Evolutionary conservation across 2,113 vertebrate species (phyloP), one percentile per base, ranked within the genome.

Genomic region (Microcebus ravelobensis): DNA sequence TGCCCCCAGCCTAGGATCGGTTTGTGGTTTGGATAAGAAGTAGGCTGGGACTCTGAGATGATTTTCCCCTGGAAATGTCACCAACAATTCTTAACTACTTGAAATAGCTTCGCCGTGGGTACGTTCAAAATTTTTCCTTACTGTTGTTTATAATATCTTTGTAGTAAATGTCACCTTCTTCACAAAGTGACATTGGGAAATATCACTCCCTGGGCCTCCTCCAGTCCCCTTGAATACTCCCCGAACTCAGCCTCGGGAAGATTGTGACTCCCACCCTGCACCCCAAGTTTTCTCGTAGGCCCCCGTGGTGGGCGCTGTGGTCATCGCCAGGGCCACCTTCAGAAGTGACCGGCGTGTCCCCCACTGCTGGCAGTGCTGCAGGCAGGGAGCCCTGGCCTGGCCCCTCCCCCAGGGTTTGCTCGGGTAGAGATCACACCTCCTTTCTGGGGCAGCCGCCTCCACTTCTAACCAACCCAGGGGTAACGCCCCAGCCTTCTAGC

Each of bases 41-140:
- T 59, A 2, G 39, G 25, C 31, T 77, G 18, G 50, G 71, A 87
- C 36, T 42, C 68, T 39, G 63, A 61, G 17, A 36, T 63, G 25
- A 42, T 68, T 70, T 61, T 42, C 25, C 5, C 61, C 50, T 86
- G 36, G 65, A 82, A 93, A 90, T 87, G 57, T 63, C 86, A 70
- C 57, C 29, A 79, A 65, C 15, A 14, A 45, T 29, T 76, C 29
- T 3, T 63, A 21, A 20, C 52, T 55, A 14, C 23, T 65, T 70
- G 27, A 71, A 34, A 55, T 25, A 21, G 27, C 65, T 67, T 67
- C 73, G 34, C 55, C 52, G 6, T 57, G 39, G 39, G 39, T 6
- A 25, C n/a, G 42, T 68, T 61, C 21, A 45, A 20, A 61, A 39
- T 21, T 14, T 83, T 85, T n/a, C 39, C 39, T 70, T 25, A 25